Base-by-base conservation (phyloP, 2,888 invertebrate genomes). In the Cosmopolites sordidus region DNA sequence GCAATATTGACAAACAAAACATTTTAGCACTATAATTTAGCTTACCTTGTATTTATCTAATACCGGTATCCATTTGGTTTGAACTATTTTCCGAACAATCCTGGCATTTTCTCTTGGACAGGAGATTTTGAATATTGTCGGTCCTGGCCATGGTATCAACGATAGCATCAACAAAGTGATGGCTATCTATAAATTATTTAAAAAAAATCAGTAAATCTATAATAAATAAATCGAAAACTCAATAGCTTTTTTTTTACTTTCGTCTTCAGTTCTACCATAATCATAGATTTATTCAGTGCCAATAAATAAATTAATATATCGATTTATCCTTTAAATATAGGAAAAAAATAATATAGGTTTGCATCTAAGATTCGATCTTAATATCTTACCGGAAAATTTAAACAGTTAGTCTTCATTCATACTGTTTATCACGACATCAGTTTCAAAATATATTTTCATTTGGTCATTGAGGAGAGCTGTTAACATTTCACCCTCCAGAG, bases 361-460 rank as follows among this genome's bases (percentile, higher is more conserved):
- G 22, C 22, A 22, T 22, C 8, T 22, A 22, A 22, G 3, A 22
- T 22, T 22, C 22, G 8, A 3, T 22, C 11, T 9, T 11, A 50
- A 44, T 3, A 27, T 54, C 80, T 81, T 79, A 89, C 90, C 87
- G 89, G 86, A 78, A 87, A 80, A 75, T 87, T 83, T 76, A 87
- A 81, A 81, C 83, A 86, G 79, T 87, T 88, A 82, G 87, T 83
- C 89, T 85, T 87, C 89, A 90, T 90, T 89, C 90, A 90, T 89
- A 88, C 82, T 83, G 73, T 66, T 68, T 69, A 9, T 8, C 15
- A 16, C 5, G 17, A 40, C 40, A 40, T 40, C 5, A 11, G 33
- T 33, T 33, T 33, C n/a, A 33, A 33, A 22, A n/a, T 33, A 33
- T 33, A 9, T 12, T 33, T 33, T 12, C 11, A 33, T 12, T 12